Evolutionary conservation across 2,797 vertebrate species (phyloP), one percentile per base, ranked within the genome.

Genomic region (Bradypodion ventrale): DNA sequence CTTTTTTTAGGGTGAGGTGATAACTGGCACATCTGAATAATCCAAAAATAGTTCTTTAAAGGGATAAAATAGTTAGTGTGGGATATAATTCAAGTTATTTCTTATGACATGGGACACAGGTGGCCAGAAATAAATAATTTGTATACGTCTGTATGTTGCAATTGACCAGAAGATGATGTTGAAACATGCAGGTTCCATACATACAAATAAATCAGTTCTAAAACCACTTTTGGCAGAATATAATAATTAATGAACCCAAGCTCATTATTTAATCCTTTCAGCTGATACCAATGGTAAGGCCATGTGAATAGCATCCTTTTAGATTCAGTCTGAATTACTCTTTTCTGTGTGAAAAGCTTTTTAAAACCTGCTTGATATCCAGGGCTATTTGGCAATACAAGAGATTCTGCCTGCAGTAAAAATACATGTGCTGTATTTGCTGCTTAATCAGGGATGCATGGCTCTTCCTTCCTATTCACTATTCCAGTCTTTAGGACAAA

Each of bases 401-500:
- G n/a, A n/a, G n/a, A n/a, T n/a, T n/a, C n/a, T n/a, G n/a, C n/a
- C n/a, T n/a, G n/a, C n/a, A n/a, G n/a, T n/a, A n/a, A n/a, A n/a
- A n/a, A n/a, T n/a, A n/a, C n/a, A n/a, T n/a, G n/a, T n/a, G n/a
- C n/a, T n/a, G n/a, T n/a, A n/a, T n/a, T n/a, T n/a, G n/a, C n/a
- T n/a, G n/a, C n/a, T n/a, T n/a, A n/a, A n/a, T n/a, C n/a, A n/a
- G n/a, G n/a, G n/a, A n/a, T n/a, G n/a, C n/a, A n/a, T n/a, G n/a
- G n/a, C n/a, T n/a, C n/a, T n/a, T n/a, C 29, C 16, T 84, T 56
- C 59, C 12, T 83, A 52, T 16, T 85, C 23, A 88, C 5, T 75
- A 89, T 29, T 63, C 81, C 37, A 74, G 60, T 46, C 72, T 89
- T 68, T 60, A 74, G 35, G 35, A 80, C 75, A 89, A 85, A 81